These are phyloP conservation scores for Clamator glandarius DNA, from an alignment of 2,797 vertebrate genomes.

Conservation along the genomic window DNA sequence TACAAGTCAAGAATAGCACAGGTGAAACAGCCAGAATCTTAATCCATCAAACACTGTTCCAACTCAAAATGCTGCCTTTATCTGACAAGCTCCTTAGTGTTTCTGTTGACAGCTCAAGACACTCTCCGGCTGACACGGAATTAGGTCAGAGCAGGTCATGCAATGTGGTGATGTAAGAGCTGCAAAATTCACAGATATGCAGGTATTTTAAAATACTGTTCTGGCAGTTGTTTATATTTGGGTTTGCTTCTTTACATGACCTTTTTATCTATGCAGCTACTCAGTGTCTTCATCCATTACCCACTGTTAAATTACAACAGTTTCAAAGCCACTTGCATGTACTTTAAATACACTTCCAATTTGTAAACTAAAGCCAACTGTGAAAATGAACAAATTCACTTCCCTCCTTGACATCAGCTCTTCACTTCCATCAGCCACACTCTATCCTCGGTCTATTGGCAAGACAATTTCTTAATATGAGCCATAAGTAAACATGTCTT, in stretches of 20 bases:
- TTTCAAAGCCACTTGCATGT: not conserved
- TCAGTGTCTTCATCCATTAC: not conserved
- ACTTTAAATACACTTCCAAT: not conserved
- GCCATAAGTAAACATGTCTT: not conserved
- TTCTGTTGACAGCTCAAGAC: constrained; percentile 31
- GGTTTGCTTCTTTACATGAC: not conserved
- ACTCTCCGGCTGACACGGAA: not conserved
- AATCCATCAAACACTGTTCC: constrained; percentile 41
- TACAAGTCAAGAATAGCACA: constrained; percentile 30
- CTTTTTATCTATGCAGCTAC: not conserved
- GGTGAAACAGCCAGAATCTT: constrained; percentile 50
- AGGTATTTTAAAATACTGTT: not conserved
- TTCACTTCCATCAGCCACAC: not conserved
- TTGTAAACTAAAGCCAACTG: not conserved
- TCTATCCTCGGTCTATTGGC: not conserved
- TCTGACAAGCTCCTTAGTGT: constrained; percentile 52
- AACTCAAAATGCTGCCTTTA: constrained; percentile 20
- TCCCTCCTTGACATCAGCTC: not conserved
- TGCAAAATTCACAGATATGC: not conserved
- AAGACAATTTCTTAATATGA: not conserved
- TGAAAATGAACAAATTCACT: not conserved
- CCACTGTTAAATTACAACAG: not conserved
- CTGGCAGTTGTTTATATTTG: not conserved
- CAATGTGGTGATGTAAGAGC: not conserved
- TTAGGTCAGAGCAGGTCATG: not conserved